A percentile compares a stretch with the other conserved stretches of the same genome.
phyloP scores from a whole-genome alignment of 2,797 vertebrate genomes.

The Periparus ater region DNA sequence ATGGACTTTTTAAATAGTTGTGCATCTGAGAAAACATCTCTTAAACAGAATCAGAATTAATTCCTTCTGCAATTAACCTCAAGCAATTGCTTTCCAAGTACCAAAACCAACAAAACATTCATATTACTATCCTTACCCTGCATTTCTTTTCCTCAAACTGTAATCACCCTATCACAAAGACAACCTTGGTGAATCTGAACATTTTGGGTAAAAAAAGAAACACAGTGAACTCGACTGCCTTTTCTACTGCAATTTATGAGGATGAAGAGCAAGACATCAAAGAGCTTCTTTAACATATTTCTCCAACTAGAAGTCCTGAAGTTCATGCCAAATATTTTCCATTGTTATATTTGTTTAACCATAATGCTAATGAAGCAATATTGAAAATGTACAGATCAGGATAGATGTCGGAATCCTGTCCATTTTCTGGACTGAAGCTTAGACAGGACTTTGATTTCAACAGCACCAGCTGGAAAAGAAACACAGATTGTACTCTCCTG shows the following conservation, averaged over 20 bases:
- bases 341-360: not conserved
- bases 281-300: not conserved
- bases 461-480: not conserved
- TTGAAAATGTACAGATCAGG: not conserved
- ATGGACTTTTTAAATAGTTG: not conserved
- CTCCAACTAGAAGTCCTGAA: not conserved
- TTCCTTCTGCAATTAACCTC: not conserved
- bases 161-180: not conserved
- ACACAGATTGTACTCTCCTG: not conserved
- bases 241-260: not conserved
- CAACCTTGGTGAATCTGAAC: not conserved
- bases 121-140: not conserved
- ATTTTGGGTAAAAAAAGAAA: not conserved
- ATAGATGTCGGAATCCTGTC: not conserved
- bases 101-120: not conserved
- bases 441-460: not conserved
- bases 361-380: not conserved
- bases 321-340: not conserved
- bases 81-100: not conserved
- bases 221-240: not conserved
- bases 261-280: not conserved
- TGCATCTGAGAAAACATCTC: not conserved
- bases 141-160: slow-evolving; percentile 5
- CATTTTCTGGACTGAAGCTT: not conserved
- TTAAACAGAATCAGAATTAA: slow-evolving; percentile 1